Conservation (phyloP, 2,113 vertebrate species). For the Glareola pratincola region DNA sequence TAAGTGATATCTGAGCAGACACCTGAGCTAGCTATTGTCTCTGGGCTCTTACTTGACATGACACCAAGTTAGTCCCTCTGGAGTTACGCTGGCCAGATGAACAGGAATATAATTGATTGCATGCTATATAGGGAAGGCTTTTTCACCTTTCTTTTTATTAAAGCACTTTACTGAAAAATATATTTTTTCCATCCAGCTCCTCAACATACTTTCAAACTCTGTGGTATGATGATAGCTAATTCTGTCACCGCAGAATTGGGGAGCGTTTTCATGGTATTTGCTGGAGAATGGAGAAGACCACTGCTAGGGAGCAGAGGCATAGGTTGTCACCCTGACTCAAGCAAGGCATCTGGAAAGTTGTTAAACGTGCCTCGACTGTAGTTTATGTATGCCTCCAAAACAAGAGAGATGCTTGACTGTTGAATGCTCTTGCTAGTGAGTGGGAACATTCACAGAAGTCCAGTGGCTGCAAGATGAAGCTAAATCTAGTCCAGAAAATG, state of each 20-base stretch:
- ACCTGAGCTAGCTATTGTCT: not conserved
- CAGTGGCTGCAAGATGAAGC: not conserved
- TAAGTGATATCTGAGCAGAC: not conserved
- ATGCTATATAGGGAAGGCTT: not conserved
- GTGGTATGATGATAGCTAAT: not conserved
- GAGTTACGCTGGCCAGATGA: not conserved
- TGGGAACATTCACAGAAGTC: not conserved
- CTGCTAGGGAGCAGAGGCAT: not conserved
- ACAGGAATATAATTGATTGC: not conserved
- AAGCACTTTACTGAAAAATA: not conserved
- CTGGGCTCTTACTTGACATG: not conserved
- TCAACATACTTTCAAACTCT: not conserved
- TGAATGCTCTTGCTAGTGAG: not conserved
- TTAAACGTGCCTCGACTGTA: not conserved
- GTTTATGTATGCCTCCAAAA: not conserved
- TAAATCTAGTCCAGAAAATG: not conserved
- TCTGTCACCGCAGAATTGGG: not conserved
- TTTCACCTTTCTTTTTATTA: not conserved
- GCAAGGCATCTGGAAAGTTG: not conserved
- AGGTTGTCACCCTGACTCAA: not conserved
- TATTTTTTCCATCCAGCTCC: not conserved
- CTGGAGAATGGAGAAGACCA: not conserved
- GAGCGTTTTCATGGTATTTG: not conserved
- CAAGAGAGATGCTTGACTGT: not conserved
- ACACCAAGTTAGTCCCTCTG: not conserved